Base-by-base conservation (phyloP, 2,113 vertebrate genomes). In the Semnornis frantzii region DNA sequence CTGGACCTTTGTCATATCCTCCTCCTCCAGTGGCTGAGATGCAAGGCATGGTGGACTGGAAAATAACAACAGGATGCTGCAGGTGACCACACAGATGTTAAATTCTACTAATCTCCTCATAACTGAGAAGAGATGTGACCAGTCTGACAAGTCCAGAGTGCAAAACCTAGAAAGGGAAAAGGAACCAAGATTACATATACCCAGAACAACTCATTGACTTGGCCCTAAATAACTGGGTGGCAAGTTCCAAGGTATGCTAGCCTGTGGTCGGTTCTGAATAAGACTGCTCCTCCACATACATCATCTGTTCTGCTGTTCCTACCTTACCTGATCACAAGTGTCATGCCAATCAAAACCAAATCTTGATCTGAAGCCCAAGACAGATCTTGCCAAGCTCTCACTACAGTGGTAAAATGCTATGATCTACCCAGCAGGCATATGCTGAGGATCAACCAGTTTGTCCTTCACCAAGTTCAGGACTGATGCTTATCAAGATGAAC, bases 21-120 rank as follows among this genome's bases (percentile, higher is more conserved):
- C 70, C 14, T 87, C 87, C 74, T 95, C 91, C 58, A 64, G 59
- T 3, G 48, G 89, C 24, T 75, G 96, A 58, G 97, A 94, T 42
- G 92, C 87, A 13, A 96, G 82, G 68, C 97, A 97, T 83, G 64
- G 94, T 39, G 78, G 58, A 42, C 64, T 77, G 66, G 62, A 90
- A 50, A 42, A 91, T 70, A 96, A 58, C 77, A 98, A 86, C 13
- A 98, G 89, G 70, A 98, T 74, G 90, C 96, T 94, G 79, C 95
- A 97, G 76, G 97, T 92, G 94, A 96, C 46, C 79, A 97, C 17
- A 7, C 50, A 97, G 79, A 80, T 25, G 20, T 91, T 71, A 85
- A 88, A 60, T 52, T 71, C 73, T 52, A 59, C 6, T 63, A 83
- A n/a, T 80, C 77, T 91, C 85, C 82, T 98, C 98, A 98, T 98